Evolutionary conservation across 2,113 vertebrate species (phyloP).

Genomic region (Aramus guarauna): DNA sequence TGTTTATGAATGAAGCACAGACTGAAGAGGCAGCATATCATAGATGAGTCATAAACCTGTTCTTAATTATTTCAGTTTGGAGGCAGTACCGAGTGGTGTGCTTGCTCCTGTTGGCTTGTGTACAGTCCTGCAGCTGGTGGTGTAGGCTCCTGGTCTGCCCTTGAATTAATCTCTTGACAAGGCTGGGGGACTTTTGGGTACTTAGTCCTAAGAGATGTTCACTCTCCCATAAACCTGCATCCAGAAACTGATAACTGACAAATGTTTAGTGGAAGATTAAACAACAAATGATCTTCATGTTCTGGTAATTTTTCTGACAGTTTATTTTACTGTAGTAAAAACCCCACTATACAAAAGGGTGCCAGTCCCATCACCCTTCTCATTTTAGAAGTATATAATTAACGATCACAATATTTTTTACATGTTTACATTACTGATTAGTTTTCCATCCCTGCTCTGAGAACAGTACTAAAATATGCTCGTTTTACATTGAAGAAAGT

Average conservation of each 20-base stretch:
- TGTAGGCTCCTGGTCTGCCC: background rate
- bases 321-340: background rate
- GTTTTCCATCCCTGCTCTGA: background rate
- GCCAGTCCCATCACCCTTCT: background rate
- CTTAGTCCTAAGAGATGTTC: background rate
- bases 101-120: background rate
- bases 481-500: background rate
- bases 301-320: background rate
- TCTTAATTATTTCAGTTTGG: background rate
- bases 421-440: background rate
- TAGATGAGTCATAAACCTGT: background rate
- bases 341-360: background rate
- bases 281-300: background rate
- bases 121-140: background rate
- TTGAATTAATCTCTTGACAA: background rate
- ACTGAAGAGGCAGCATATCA: background rate
- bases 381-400: background rate
- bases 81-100: background rate
- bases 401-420: background rate
- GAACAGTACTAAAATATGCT: background rate
- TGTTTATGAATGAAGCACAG: conserved; percentile 3
- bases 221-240: background rate
- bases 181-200: background rate
- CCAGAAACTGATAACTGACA: background rate
- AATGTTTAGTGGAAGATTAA: background rate